A percentile compares a stretch with the other conserved stretches of the same genome.
These are phyloP conservation scores for Rotaria sp. DNA, from an alignment of 2,888 invertebrate species.

Conservation along the genomic window DNA sequence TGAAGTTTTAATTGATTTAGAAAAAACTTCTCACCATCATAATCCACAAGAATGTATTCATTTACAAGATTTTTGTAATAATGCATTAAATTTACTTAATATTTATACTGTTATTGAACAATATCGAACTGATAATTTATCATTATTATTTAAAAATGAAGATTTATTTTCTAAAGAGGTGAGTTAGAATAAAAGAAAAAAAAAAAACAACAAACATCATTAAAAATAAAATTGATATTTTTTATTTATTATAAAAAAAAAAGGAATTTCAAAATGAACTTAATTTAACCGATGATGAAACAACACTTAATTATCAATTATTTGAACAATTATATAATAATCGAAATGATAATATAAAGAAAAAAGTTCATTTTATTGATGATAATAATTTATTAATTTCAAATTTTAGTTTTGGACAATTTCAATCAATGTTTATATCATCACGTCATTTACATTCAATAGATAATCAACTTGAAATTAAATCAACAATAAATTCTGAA, in stretches of 20 bases:
- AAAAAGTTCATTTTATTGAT: neutral
- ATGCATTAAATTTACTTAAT: neutral
- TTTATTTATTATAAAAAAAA: neutral
- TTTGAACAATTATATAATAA: neutral
- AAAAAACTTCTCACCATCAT: neutral
- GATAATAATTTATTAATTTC: neutral
- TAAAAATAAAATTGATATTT: too few species aligned
- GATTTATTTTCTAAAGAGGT: neutral
- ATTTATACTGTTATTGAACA: neutral
- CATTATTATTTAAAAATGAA: neutral
- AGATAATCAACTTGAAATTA: neutral
- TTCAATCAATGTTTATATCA: neutral
- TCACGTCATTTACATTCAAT: neutral
- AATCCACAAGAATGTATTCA: neutral
- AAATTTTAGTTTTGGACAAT: neutral
- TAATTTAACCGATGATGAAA: neutral
- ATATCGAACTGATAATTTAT: neutral
- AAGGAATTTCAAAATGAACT: slow-evolving; percentile 19
- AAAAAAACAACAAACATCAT: too few species aligned
- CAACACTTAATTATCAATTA: neutral
- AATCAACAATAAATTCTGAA: neutral
- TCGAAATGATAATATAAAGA: neutral
- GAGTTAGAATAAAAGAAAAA: neutral
- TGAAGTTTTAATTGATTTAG: neutral
- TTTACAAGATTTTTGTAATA: neutral